Base-by-base conservation (phyloP, 2,113 vertebrate genomes). In the Rutilus rutilus region DNA sequence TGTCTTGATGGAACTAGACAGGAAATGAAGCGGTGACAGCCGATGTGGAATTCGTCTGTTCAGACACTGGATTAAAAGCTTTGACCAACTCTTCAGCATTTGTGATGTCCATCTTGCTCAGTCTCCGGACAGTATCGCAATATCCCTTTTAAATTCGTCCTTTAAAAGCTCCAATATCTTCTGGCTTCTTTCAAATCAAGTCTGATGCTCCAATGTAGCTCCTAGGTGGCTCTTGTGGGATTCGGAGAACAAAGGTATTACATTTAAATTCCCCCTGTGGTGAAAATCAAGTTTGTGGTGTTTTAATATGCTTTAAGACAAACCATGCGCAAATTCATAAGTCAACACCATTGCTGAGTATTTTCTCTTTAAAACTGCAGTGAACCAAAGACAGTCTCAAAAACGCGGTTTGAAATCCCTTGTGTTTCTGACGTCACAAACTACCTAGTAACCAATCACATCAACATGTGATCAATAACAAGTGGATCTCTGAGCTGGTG, bases 11-110 rank as follows among this genome's bases (percentile, higher is more conserved):
- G n/a, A 50, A 19, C 42, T 12, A 4, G 74, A 54, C 74, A 77
- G 74, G 47, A 77, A 52, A 54, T 54, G 36, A 73, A 73, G 69
- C 1, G 21, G 36, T 73, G 69, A 73, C 69, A 73, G 69, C 69
- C 36, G 52, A 54, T 33, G 74, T 52, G 47, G 74, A 27, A 54
- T 77, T 11, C 25, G 25, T 33, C 74, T 27, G n/a, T 77, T 54
- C 47, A 33, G 74, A 77, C 74, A 33, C 10, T 77, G 74, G 74
- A 77, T 77, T 77, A 77, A 77, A 77, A 54, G 74, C 47, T 77
- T 50, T 54, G 74, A 33, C 74, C 69, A 33, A 54, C 42, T 54
- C 74, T 77, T 77, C 74, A 77, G 74, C 45, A 54, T 54, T 77
- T 33, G 47, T 77, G 74, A 77, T 77, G 45, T 77, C 74, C 45